Evolutionary conservation across 2,888 invertebrate genomes (phyloP), one percentile per base, ranked within the genome.

Genomic region (Podabrus alpinus): DNA sequence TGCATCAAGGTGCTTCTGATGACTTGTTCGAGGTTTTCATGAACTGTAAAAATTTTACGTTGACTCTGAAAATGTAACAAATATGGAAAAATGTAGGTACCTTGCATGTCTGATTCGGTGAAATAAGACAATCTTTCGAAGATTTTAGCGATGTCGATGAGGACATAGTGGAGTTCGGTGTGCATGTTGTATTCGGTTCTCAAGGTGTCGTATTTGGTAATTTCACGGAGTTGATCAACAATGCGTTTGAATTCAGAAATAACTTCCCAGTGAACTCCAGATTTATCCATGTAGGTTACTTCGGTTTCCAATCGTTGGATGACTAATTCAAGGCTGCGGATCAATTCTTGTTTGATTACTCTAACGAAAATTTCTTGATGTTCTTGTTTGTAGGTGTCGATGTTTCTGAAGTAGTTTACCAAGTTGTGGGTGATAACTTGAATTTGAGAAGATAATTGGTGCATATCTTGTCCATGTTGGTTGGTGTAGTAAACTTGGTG

Each of bases 371-470:
- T 21, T 66, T 75, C 68, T 11, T 66, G 64, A 3, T 62, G 21
- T 67, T 67, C 45, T 10, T 62, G 69, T 15, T 71, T 71, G 17
- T 68, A 66, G 2, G 69, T 24, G 1, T 66, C 60, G n/a, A 72
- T 64, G 66, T 72, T 72, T 59, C 29, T 71, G 10, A 75, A 60
- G 69, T 64, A 75, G 13, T 69, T 15, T 10, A 64, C 25, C 29
- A 75, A 59, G 66, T 71, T 72, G 61, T 75, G 69, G 60, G 72
- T 75, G 15, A 75, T 69, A 10, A 71, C 29, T 66, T 71, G 71
- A 15, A 75, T 75, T 69, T 75, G 75, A 11, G 25, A 17, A 0
- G 59, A 69, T 66, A 75, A 24, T 25, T 75, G 69, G 45, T 59
- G 29, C n/a, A 59, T 5, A 15, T 45, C 10, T 45, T 69, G 66